Percentiles rank a stretch among this genome's conserved stretches.
Evolutionary conservation across 2,888 invertebrate genomes (phyloP).

Genomic region (Colletes collaris): DNA sequence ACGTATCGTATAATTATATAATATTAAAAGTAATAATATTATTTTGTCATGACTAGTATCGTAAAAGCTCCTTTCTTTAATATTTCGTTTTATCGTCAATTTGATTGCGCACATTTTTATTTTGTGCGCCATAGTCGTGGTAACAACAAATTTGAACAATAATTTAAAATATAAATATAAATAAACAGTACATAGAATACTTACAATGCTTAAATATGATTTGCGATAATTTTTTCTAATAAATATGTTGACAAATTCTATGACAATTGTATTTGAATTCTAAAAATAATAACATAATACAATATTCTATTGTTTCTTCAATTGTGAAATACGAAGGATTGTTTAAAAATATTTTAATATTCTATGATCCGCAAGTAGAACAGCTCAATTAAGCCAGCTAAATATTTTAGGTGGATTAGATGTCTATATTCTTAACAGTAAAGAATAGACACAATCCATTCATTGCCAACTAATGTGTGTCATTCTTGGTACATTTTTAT

Average conservation of each 20-base stretch:
- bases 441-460: slow-evolving; percentile 87
- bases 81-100: slow-evolving; percentile 19
- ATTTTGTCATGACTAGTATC: slow-evolving; percentile 39
- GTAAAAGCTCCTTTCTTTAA: slow-evolving; percentile 21
- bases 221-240: neutral
- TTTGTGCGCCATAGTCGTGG: neutral
- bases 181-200: neutral
- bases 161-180: slow-evolving; percentile 17
- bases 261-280: neutral
- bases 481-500: slow-evolving; percentile 52
- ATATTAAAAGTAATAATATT: slow-evolving; percentile 45
- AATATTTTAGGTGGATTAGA: slow-evolving; percentile 76
- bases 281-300: slow-evolving; percentile 12
- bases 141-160: slow-evolving; percentile 16
- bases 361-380: slow-evolving; percentile 61
- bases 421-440: slow-evolving; percentile 87
- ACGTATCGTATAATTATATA: slow-evolving; percentile 48
- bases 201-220: neutral
- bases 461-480: slow-evolving; percentile 67
- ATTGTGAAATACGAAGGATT: neutral
- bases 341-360: slow-evolving; percentile 26
- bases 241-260: neutral
- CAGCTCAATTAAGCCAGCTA: slow-evolving; percentile 54
- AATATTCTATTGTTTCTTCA: neutral
- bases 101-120: slow-evolving; percentile 15